These are phyloP conservation scores for Spea hammondii DNA, from an alignment of 2,797 vertebrate species.

Conservation along the genomic window DNA sequence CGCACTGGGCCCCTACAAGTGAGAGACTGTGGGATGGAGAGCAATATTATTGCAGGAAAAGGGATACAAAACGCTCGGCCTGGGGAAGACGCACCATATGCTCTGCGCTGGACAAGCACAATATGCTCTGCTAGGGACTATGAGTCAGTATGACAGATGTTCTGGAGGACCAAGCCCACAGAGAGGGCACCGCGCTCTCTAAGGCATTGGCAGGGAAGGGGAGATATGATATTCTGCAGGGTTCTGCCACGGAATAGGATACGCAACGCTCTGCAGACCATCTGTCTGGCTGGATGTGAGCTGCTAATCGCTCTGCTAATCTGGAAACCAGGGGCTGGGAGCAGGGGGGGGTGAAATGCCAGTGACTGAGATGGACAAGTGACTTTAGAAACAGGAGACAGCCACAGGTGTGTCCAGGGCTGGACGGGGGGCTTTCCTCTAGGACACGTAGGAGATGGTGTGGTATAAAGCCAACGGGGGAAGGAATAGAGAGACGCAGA, in stretches of 20 bases:
- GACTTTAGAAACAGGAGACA: constrained; percentile 12
- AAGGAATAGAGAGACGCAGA: not conserved
- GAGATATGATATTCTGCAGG: constrained; percentile 25
- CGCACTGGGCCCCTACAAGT: not conserved
- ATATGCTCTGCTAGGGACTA: not conserved
- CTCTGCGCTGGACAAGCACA: not conserved
- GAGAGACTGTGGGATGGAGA: not conserved
- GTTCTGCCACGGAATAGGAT: constrained; percentile 17
- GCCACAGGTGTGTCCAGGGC: constrained; percentile 28
- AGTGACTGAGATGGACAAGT: constrained; percentile 30
- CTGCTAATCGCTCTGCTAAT: constrained; percentile 50
- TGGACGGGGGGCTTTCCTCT: not conserved
- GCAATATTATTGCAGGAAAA: not conserved
- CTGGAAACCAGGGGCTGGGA: constrained; percentile 20
- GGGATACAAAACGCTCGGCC: not conserved
- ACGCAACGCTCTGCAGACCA: constrained; percentile 37
- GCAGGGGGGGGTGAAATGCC: constrained; percentile 3
- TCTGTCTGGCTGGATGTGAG: constrained; percentile 52
- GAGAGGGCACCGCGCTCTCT: constrained; percentile 12
- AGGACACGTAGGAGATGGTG: not conserved
- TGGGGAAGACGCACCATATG: not conserved
- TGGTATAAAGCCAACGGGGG: not conserved
- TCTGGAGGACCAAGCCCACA: not conserved
- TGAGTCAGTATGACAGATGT: not conserved
- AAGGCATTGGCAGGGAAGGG: constrained; percentile 1